These are phyloP conservation scores for Conus canariensis DNA, from an alignment of 2,888 invertebrate genomes.

Conservation along the genomic window DNA sequence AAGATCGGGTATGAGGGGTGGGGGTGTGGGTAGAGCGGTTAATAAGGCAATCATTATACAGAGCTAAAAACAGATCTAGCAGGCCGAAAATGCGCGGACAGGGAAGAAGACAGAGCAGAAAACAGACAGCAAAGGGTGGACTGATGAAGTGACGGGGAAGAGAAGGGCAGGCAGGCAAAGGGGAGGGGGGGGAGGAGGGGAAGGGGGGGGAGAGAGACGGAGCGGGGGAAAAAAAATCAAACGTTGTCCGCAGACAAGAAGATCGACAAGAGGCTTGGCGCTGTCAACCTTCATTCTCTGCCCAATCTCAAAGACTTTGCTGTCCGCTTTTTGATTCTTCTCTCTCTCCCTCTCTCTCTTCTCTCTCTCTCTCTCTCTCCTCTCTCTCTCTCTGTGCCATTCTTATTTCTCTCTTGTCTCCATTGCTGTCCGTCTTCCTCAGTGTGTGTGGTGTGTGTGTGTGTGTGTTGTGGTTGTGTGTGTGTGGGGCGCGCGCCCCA, in stretches of 20 bases:
- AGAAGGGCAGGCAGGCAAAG: background rate
- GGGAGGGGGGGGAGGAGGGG: background rate
- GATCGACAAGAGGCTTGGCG: conserved; percentile 34
- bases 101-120: background rate
- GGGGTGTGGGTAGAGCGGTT: background rate
- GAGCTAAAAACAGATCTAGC: background rate
- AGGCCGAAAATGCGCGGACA: background rate
- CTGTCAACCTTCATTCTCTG: conserved; percentile 40
- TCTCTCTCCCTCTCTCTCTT: background rate
- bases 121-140: background rate
- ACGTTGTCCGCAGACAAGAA: conserved; percentile 22
- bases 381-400: too few relatives aligned
- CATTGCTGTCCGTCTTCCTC: background rate
- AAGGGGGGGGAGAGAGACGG: background rate
- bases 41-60: conserved; percentile 5
- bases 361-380: too few relatives aligned
- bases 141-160: background rate
- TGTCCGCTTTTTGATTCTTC: background rate
- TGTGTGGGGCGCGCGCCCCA: too few relatives aligned
- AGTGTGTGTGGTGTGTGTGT: too few relatives aligned
- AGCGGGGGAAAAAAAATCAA: conserved; percentile 7
- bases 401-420: background rate
- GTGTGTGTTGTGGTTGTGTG: too few relatives aligned
- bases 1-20: too few relatives aligned
- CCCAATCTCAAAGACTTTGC: conserved; percentile 23